Conservation (phyloP, 2,113 vertebrate genomes). For the Mola mola region DNA sequence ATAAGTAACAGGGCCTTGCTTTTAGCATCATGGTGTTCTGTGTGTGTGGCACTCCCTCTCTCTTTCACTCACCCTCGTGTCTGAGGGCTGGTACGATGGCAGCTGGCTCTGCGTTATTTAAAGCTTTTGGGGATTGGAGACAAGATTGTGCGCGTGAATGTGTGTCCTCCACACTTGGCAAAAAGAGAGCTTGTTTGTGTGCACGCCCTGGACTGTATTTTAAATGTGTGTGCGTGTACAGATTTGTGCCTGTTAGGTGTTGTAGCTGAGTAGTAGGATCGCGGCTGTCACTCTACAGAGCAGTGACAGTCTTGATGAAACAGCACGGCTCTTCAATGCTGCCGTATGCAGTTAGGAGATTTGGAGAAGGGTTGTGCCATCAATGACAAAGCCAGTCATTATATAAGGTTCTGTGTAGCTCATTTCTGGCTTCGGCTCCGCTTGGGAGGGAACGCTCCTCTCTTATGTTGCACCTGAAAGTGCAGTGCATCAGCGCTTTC, state of each 20-base stretch:
- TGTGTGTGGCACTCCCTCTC: not conserved
- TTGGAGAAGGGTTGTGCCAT: slow-evolving; percentile 51
- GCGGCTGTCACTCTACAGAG: slow-evolving; percentile 42
- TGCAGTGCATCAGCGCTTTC: not conserved
- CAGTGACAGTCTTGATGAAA: slow-evolving; percentile 33
- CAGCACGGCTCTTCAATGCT: slow-evolving; percentile 40
- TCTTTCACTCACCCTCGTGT: slow-evolving; percentile 7
- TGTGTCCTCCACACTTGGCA: too few species aligned
- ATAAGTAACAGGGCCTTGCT: slow-evolving; percentile 76
- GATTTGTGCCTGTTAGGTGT: slow-evolving; percentile 3
- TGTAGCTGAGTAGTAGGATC: slow-evolving; percentile 34
- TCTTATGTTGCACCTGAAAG: slow-evolving; percentile 38
- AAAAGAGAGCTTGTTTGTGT: too few species aligned
- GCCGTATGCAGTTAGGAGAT: slow-evolving; percentile 57
- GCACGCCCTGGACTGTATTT: slow-evolving; percentile 9
- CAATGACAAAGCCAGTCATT: slow-evolving; percentile 52
- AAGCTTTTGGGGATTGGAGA: slow-evolving; percentile 56
- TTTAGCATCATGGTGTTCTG: slow-evolving; percentile 52
- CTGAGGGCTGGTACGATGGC: slow-evolving; percentile 44
- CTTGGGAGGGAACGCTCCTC: slow-evolving; percentile 22
- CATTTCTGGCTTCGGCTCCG: slow-evolving; percentile 17
- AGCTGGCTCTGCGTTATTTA: slow-evolving; percentile 50
- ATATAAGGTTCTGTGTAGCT: slow-evolving; percentile 50
- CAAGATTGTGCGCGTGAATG: slow-evolving; percentile 23
- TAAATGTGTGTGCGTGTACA: slow-evolving; percentile 1